phyloP scores from a whole-genome alignment of 1,140 invertebrate genomes.

The Habropoda laboriosa region DNA sequence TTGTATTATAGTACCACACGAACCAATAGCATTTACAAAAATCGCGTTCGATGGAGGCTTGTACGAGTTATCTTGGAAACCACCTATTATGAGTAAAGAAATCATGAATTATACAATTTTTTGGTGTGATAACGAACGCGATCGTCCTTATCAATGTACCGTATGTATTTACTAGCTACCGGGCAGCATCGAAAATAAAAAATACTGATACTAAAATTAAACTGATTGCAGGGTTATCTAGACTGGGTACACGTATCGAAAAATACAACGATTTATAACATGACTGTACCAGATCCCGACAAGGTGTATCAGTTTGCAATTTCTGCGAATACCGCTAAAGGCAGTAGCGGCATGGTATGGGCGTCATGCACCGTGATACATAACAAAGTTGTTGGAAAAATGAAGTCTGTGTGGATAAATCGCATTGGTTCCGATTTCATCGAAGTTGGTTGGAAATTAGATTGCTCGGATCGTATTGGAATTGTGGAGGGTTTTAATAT shows the following conservation, averaged over 20 bases:
- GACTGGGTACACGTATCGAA: slow-evolving; percentile 83
- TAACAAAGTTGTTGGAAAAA: slow-evolving; percentile 85
- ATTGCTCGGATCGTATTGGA: slow-evolving; percentile 86
- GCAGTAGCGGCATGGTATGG: slow-evolving; percentile 90
- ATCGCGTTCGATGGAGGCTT: slow-evolving; percentile 85
- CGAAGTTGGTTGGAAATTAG: slow-evolving; percentile 86
- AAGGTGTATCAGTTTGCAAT: slow-evolving; percentile 87
- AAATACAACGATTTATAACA: slow-evolving; percentile 79
- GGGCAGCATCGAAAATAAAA: background rate
- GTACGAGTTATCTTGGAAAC: slow-evolving; percentile 88
- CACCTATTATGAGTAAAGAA: slow-evolving; percentile 74
- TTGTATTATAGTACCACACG: slow-evolving; percentile 76
- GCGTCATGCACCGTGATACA: slow-evolving; percentile 89
- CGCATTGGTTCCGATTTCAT: slow-evolving; percentile 83
- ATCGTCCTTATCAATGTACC: slow-evolving; percentile 84
- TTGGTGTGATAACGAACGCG: slow-evolving; percentile 86
- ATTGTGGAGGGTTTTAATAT: slow-evolving; percentile 86
- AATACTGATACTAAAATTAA: background rate
- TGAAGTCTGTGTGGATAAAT: slow-evolving; percentile 85
- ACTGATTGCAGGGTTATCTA: slow-evolving; percentile 80
- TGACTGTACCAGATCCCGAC: slow-evolving; percentile 80
- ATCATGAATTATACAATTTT: slow-evolving; percentile 87
- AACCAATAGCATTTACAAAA: slow-evolving; percentile 85
- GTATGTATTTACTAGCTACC: slow-evolving; percentile 71
- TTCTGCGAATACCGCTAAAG: slow-evolving; percentile 84